Conservation (phyloP, 2,113 vertebrate genomes). For the Trochalopteron elliotii region DNA sequence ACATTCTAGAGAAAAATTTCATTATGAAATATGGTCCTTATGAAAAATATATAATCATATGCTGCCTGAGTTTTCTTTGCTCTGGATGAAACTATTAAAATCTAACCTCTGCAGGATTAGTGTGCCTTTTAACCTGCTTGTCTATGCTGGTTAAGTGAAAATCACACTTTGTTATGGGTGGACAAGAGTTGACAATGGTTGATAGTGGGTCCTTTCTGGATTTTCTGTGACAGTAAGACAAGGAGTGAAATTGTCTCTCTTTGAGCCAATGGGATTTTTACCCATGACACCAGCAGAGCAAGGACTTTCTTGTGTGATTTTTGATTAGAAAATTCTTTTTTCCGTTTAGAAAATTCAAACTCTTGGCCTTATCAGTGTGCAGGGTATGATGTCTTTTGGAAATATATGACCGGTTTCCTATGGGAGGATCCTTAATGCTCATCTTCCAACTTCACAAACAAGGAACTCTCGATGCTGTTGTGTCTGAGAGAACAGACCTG, state of each 20-base stretch:
- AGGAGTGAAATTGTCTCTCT: neutral
- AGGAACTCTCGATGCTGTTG: neutral
- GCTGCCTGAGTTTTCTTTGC: neutral
- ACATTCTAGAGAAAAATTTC: neutral
- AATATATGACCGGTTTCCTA: neutral
- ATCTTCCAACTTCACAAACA: neutral
- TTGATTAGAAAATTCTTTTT: neutral
- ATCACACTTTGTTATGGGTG: neutral
- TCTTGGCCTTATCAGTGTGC: neutral
- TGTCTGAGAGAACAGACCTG: neutral
- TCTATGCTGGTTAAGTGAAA: neutral
- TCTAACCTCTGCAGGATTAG: neutral
- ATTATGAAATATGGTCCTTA: neutral
- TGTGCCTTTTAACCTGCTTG: neutral
- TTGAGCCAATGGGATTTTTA: neutral
- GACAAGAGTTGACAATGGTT: neutral
- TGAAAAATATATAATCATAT: neutral
- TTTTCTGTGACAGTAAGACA: neutral
- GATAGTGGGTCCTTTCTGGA: neutral
- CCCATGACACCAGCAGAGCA: neutral
- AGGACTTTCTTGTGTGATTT: neutral
- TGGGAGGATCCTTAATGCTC: neutral
- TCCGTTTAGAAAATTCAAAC: neutral
- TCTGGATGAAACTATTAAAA: neutral
- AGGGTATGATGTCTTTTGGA: neutral